Evolutionary conservation across 1,140 invertebrate species (phyloP), one percentile per base, ranked within the genome.

Genomic region (Vanessa tameamea): DNA sequence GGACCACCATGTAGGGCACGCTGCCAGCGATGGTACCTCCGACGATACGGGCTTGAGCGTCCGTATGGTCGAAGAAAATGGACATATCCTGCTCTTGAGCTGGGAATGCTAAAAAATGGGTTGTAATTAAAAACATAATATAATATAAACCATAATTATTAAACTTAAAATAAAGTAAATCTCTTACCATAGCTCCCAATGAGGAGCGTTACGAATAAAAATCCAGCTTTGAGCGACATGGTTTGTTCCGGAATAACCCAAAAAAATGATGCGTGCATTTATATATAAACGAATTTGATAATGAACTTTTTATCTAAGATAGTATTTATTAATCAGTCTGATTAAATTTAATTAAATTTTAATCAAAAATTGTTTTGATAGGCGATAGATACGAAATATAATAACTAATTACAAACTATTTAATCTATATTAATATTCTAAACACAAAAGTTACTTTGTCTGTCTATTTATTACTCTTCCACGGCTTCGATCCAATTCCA

Each of bases 1-100:
- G n/a, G 0, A 82, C 87, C 6, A 82, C 86, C 80, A 86, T 87
- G 76, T 84, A 82, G 1, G 83, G 84, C 23, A 78, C 76, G 2
- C 57, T n/a, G 20, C 85, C 85, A 0, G 84, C 85, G 0, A 11
- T 8, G 0, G 63, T 37, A 1, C 87, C 87, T 0, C 87, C 87
- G 3, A 87, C 82, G 43, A 88, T 84, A n/a, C 85, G 80, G 3
- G 78, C 72, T 8, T 51, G 47, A 0, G 70, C 51, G 53, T 81
- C 72, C 6, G 76, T 71, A 53, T 87, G 84, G 23, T 80, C 75
- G 71, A 83, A 86, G 67, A 80, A 82, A 1, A 72, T 70, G 59
- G 79, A 81, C 72, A 80, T 67, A 37, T 85, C 83, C 63, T 48
- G 43, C 8, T 64, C 15, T 14, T 80, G 70, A 11, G 63, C 65